Conservation (phyloP, 2,888 invertebrate genomes). For the Mesodorylaimus sp. region DNA sequence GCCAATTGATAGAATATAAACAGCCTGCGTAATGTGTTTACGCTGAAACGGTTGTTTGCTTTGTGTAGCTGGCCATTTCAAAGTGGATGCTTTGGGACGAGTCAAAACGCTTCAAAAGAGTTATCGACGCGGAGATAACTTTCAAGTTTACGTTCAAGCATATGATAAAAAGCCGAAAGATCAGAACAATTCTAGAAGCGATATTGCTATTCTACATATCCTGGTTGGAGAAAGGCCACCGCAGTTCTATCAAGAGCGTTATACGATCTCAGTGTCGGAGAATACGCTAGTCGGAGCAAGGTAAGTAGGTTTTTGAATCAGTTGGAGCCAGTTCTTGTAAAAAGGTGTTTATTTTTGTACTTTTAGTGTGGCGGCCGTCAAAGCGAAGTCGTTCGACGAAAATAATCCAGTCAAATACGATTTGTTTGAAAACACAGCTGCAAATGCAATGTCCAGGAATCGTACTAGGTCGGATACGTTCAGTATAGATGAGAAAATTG, state of each 20-base stretch:
- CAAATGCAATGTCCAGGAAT: too few relatives aligned
- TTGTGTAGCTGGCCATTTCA: conserved; percentile 20
- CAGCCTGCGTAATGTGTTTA: too few relatives aligned
- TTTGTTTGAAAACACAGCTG: not conserved
- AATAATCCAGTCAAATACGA: not conserved
- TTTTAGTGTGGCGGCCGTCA: conserved; percentile 11
- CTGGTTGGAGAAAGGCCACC: conserved; percentile 93
- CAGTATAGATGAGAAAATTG: conserved; percentile 69
- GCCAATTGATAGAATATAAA: too few relatives aligned
- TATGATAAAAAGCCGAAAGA: conserved; percentile 16
- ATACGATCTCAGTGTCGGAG: conserved; percentile 85
- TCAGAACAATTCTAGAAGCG: conserved; percentile 10
- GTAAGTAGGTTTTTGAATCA: conserved; percentile 9
- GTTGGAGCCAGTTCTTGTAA: not conserved
- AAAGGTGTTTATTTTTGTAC: not conserved
- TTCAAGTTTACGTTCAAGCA: conserved; percentile 20
- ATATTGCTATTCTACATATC: conserved; percentile 40
- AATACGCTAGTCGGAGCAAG: conserved; percentile 79
- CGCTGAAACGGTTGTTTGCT: too few relatives aligned
- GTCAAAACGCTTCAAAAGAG: conserved; percentile 6
- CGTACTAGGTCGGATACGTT: conserved; percentile 53
- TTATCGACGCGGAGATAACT: conserved; percentile 18
- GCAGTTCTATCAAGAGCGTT: conserved; percentile 86
- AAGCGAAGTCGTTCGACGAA: conserved; percentile 10
- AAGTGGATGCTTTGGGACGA: conserved; percentile 20